Base-by-base conservation (phyloP, 2,113 vertebrate genomes). In the Diadophis punctatus region DNA sequence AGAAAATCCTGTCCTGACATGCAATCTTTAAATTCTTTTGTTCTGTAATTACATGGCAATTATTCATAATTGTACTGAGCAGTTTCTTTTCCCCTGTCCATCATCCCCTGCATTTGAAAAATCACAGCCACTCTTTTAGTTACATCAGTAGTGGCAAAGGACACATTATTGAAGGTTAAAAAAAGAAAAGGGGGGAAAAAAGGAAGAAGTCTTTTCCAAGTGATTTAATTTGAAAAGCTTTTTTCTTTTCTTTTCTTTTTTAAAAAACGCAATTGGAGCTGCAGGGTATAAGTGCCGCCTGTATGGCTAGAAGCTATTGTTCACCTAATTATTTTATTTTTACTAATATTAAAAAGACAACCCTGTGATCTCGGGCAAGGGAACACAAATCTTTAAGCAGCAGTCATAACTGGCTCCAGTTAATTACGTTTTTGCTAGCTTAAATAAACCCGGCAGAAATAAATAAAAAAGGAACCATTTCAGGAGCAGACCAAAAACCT, bases 21-120 rank as follows among this genome's bases (percentile, higher is more conserved):
- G 94, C 96, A 96, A 95, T 90, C 94, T 93, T 92, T 95, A 97
- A 96, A 95, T 84, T 95, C 95, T 96, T 97, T 96, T 97, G 96
- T 97, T 97, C 96, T 95, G 95, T 96, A 97, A 96, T 97, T 97
- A 95, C 94, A 95, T 0, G 90, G 95, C 94, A 96, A 96, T 96
- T 97, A 97, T 89, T 96, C 0, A 0, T 94, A 97, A 96, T 93
- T 96, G 96, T 95, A 93, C 95, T 87, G 91, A 84, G n/a, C 93
- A 93, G 91, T 95, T 96, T 96, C 39, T 58, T 43, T 23, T 12
- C n/a, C 11, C 11, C 94, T 96, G 94, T 95, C 94, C 91, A 93
- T 94, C 93, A 84, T 93, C 68, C 91, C 92, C 91, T 92, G 90
- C 89, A 14, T 84, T 93, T 63, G 93, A 96, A 95, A 95, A 96